These are phyloP conservation scores for Phortica magna DNA, from an alignment of 2,888 invertebrate genomes.

Conservation along the genomic window DNA sequence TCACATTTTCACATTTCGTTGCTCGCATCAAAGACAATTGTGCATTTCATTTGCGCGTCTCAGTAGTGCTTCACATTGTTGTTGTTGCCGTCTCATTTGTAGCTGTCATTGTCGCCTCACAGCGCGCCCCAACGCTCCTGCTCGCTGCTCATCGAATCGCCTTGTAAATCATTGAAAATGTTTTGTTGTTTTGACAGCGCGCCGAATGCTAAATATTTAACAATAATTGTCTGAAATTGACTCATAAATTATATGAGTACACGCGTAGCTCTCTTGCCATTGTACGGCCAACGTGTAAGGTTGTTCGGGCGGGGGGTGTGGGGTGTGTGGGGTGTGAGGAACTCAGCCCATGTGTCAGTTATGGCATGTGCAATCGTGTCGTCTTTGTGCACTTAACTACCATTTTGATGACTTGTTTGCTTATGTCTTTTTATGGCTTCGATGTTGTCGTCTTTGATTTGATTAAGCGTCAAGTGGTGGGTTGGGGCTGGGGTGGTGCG, in stretches of 20 bases:
- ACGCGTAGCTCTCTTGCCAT: not conserved
- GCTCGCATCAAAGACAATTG: slow-evolving; percentile 62
- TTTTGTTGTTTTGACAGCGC: slow-evolving; percentile 72
- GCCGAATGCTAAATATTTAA: slow-evolving; percentile 75
- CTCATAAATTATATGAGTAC: slow-evolving; percentile 69
- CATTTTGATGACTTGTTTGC: not conserved
- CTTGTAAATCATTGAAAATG: slow-evolving; percentile 70
- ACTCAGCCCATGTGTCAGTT: too few relatives aligned
- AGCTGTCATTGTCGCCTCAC: slow-evolving; percentile 20
- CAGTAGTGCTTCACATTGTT: slow-evolving; percentile 43
- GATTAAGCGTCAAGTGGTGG: too few relatives aligned
- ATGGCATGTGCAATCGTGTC: too few relatives aligned
- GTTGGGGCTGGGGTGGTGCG: too few relatives aligned
- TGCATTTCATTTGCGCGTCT: slow-evolving; percentile 13
- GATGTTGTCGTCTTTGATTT: too few relatives aligned
- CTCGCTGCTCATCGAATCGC: slow-evolving; percentile 32
- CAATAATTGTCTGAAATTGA: slow-evolving; percentile 76
- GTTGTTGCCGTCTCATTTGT: slow-evolving; percentile 37
- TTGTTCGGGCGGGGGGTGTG: not conserved
- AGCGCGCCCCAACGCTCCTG: not conserved
- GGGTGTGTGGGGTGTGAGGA: too few relatives aligned
- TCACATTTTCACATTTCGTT: not conserved
- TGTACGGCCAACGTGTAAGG: not conserved
- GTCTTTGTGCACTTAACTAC: not conserved
- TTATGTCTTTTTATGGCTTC: not conserved